Evolutionary conservation across 2,113 vertebrate genomes (phyloP).

Genomic region (Microtus oregoni): DNA sequence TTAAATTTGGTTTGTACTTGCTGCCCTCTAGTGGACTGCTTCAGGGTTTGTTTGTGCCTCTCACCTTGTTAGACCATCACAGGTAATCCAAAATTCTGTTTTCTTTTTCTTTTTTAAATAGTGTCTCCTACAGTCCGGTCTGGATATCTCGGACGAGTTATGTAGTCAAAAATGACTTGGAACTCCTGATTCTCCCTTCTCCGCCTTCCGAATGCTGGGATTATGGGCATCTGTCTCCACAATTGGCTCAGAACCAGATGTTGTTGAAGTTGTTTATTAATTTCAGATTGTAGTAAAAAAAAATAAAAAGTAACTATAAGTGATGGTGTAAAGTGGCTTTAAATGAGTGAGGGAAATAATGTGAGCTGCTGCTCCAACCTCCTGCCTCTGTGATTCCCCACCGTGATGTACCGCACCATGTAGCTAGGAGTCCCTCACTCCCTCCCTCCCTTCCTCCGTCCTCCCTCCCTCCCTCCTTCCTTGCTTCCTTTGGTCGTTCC

Average conservation of each 20-base stretch:
- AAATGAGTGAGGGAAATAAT: no score
- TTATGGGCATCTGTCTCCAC: background rate
- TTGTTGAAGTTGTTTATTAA: conserved; percentile 11
- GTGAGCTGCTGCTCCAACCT: background rate
- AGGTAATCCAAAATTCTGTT: background rate
- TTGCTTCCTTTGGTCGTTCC: no score
- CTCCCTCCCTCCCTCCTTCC: no score
- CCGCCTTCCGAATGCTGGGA: background rate
- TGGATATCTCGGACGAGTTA: background rate
- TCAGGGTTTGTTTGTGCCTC: background rate
- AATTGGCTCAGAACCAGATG: background rate
- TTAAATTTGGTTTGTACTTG: conserved; percentile 50
- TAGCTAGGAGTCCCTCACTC: background rate
- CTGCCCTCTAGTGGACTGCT: conserved; percentile 60
- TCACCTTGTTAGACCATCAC: background rate
- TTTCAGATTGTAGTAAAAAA: background rate
- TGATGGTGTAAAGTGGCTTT: background rate
- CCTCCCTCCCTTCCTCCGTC: no score
- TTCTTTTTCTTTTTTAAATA: background rate
- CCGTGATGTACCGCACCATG: background rate
- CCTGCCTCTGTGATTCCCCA: background rate
- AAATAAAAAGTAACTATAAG: background rate
- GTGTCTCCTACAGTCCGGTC: background rate
- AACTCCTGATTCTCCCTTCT: background rate
- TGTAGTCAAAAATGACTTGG: background rate